Evolutionary conservation across 2,888 invertebrate genomes (phyloP).

Genomic region (Sthenelais limicola): DNA sequence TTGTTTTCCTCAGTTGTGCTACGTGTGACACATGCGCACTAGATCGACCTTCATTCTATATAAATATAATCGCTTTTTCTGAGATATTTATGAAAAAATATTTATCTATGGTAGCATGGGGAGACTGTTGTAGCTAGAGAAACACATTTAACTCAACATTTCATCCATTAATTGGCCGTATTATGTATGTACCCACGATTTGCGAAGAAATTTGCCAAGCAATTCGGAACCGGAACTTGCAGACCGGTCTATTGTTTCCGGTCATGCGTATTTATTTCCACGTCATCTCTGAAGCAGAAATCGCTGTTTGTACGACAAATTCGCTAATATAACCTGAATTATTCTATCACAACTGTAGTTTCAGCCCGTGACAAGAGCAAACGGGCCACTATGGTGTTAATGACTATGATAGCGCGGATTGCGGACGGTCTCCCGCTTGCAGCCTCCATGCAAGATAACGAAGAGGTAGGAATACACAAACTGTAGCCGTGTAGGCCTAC

Average conservation of each 20-base stretch:
- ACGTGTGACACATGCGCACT: constrained; percentile 44
- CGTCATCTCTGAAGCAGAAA: constrained; percentile 33
- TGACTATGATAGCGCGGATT: constrained; percentile 98
- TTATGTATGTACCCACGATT: not conserved
- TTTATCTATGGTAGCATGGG: no score
- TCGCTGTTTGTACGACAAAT: not conserved
- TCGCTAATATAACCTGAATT: constrained; percentile 2
- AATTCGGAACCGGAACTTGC: constrained; percentile 27
- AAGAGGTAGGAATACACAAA: constrained; percentile 86
- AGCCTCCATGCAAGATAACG: constrained; percentile 98
- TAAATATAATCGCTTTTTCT: no score
- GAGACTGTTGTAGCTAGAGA: no score
- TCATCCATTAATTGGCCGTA: no score
- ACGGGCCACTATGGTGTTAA: constrained; percentile 86
- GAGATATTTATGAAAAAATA: no score
- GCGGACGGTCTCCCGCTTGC: constrained; percentile 95
- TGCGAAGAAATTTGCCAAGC: not conserved
- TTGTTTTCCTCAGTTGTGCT: constrained; percentile 37
- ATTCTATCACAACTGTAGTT: no score
- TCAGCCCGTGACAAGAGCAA: no score
- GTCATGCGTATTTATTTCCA: constrained; percentile 36
- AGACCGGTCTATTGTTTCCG: constrained; percentile 25
- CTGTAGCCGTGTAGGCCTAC: no score
- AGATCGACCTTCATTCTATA: no score
- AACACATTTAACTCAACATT: no score